phyloP scores from a whole-genome alignment of 35 echinoderm and acorn worm species.

The Heliocidaris tuberculata region DNA sequence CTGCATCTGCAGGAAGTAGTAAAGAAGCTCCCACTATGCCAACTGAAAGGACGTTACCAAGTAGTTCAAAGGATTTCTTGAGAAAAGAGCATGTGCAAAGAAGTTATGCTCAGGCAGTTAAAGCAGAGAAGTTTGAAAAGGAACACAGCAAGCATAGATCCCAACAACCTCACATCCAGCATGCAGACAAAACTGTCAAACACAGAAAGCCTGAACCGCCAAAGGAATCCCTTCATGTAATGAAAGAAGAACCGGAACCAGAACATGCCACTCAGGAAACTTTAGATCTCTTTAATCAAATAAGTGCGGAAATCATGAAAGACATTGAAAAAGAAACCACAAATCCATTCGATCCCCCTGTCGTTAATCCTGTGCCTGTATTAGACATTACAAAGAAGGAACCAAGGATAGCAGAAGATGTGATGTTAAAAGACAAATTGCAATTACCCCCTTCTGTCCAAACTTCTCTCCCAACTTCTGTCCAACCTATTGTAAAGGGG shows the following conservation, averaged over 20 bases:
- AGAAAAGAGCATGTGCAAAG: neutral
- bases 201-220: neutral
- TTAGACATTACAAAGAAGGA: neutral
- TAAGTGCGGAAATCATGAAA: constrained; percentile 63
- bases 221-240: neutral
- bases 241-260: constrained; percentile 10
- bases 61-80: neutral
- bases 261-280: constrained; percentile 43
- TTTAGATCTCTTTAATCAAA: constrained; percentile 25
- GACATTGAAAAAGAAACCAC: constrained; percentile 59
- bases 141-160: neutral
- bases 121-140: constrained; percentile 22
- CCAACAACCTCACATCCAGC: neutral
- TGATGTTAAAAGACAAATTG: neutral
- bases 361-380: neutral
- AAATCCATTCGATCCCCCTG: neutral
- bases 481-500: neutral
- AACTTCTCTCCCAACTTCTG: neutral
- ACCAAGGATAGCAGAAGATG: neutral
- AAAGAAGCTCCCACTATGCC: neutral
- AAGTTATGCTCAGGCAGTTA: constrained; percentile 24
- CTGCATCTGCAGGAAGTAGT: constrained; percentile 9
- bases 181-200: constrained; percentile 17
- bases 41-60: neutral
- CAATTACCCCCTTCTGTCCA: neutral